Evolutionary conservation across 2,113 vertebrate genomes (phyloP), one percentile per base, ranked within the genome.

Genomic region (Nanorana parkeri): DNA sequence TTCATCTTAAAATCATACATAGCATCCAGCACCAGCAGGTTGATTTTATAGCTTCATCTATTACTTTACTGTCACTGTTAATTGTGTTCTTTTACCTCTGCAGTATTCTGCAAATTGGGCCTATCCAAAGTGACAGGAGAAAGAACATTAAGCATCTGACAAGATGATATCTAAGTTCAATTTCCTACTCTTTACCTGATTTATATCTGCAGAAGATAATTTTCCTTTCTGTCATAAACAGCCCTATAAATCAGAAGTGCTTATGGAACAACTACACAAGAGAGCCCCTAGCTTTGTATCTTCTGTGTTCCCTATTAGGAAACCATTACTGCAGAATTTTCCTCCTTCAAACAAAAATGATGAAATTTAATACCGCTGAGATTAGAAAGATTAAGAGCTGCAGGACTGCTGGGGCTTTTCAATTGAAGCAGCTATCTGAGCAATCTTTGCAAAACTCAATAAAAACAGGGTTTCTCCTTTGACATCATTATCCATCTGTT

Each of bases 111-210:
- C 96, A 99, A 99, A 99, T 99, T 98, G 97, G 96, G 95, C 97
- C 96, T 98, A 98, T 99, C 96, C 96, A 98, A 99, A 97, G 96
- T 99, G 98, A 99, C 98, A 99, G 97, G 96, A 97, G 96, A 96
- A 98, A 99, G 97, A 98, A 96, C 98, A 98, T 99, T 99, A 99
- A 98, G 96, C 97, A 98, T 99, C 98, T 99, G 98, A 99, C 98
- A 99, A 99, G 98, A 99, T 99, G 98, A 99, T 99, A 99, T 99
- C 98, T 98, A 98, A 98, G 98, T 99, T 99, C 98, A 99, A 99
- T 99, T 99, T 99, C 97, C 97, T 98, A 94, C 96, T 96, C 96
- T 96, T 98, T 96, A 97, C 96, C 97, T 99, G 98, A 99, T 99
- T 99, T 99, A 99, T 99, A 98, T 97, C 97, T 98, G 96, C 96